phyloP scores from a whole-genome alignment of 2,797 vertebrate genomes.

The Gallirallus australis region DNA sequence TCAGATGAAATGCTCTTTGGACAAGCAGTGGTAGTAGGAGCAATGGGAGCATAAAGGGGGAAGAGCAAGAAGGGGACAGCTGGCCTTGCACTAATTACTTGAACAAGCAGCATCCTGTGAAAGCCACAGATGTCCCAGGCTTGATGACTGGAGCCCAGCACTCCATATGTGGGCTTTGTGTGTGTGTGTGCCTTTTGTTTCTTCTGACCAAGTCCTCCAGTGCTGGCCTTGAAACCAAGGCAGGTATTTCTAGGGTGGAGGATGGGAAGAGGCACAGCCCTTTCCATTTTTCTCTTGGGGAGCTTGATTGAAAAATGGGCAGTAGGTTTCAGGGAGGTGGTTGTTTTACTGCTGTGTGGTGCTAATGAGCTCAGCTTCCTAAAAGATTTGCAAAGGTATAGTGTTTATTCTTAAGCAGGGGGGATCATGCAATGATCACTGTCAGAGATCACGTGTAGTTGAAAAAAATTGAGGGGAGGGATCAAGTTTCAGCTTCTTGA shows the following conservation, averaged over 20 bases:
- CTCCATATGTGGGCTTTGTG: constrained; percentile 24
- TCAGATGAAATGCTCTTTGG: not conserved
- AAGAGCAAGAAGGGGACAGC: constrained; percentile 9
- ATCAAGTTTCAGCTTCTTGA: not conserved
- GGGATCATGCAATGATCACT: not conserved
- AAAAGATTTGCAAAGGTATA: not conserved
- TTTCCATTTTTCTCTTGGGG: not conserved
- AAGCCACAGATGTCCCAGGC: constrained; percentile 35
- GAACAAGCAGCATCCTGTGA: not conserved
- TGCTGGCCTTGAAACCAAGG: not conserved
- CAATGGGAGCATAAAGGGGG: not conserved
- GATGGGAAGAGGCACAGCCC: not conserved
- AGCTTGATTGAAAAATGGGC: not conserved
- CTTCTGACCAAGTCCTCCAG: not conserved
- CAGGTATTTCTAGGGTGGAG: not conserved
- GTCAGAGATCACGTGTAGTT: not conserved
- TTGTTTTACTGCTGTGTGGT: not conserved
- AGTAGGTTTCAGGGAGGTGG: not conserved
- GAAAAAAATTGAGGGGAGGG: not conserved
- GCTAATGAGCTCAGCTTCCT: not conserved
- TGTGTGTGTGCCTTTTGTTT: not conserved
- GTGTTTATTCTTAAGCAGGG: not conserved
- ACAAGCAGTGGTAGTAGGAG: not conserved
- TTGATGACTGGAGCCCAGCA: not conserved
- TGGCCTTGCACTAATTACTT: constrained; percentile 36